phyloP scores from a whole-genome alignment of 1,140 invertebrate species.

The Chironomus striatipennis region DNA sequence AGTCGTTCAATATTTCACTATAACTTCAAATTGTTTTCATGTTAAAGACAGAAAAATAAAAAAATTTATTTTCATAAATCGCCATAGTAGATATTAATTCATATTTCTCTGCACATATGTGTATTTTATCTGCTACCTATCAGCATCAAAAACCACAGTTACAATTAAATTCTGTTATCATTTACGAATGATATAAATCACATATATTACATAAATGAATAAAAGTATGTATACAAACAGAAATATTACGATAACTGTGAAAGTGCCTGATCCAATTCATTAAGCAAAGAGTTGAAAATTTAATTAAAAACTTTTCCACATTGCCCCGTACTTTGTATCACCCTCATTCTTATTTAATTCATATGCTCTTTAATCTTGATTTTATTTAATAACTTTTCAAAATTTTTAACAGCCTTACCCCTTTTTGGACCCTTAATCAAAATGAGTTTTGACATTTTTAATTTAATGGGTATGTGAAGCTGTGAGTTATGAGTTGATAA shows the following conservation, averaged over 20 bases:
- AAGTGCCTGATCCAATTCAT: conserved; percentile 4
- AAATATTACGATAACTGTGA: background rate
- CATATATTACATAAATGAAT: too few relatives aligned
- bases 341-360: background rate
- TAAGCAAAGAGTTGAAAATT: conserved; percentile 16
- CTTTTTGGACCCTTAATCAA: background rate
- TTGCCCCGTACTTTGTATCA: background rate
- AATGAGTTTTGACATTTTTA: background rate
- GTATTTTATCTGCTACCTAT: too few relatives aligned
- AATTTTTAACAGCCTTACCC: background rate
- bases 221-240: too few relatives aligned
- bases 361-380: background rate
- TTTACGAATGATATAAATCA: background rate
- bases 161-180: background rate
- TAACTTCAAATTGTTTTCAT: too few relatives aligned
- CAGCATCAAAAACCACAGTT: background rate
- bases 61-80: too few relatives aligned
- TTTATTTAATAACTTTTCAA: background rate
- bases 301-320: conserved; percentile 11
- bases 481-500: background rate
- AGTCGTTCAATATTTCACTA: too few relatives aligned
- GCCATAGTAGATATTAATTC: too few relatives aligned
- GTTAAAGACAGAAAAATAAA: too few relatives aligned
- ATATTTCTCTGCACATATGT: too few relatives aligned
- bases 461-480: background rate